A percentile compares a stretch with the other conserved stretches of the same genome.
Conservation (phyloP, 2,888 invertebrate genomes). For the Chrysodeixis includens region DNA sequence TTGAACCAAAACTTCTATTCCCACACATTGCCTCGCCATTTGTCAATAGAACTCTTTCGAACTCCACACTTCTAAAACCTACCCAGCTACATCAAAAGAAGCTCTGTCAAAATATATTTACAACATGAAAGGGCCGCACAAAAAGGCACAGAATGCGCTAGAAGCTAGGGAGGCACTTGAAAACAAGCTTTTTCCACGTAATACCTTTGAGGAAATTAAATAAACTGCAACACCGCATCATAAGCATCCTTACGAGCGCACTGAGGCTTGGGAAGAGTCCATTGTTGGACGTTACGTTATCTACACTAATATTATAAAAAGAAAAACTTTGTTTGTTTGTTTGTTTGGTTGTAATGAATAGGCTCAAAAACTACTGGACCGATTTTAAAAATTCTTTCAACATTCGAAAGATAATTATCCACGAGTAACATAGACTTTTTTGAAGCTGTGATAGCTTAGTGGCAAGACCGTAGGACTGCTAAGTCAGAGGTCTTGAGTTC, state of each 20-base stretch:
- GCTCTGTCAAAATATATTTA: conserved; percentile 57
- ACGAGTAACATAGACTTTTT: too few species aligned
- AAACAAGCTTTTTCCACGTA: conserved; percentile 85
- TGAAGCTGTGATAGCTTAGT: too few species aligned
- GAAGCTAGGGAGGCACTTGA: conserved; percentile 70
- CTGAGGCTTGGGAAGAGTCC: conserved; percentile 37
- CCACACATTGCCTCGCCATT: neutral
- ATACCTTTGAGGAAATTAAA: conserved; percentile 88
- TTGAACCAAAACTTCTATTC: neutral
- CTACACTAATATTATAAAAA: neutral
- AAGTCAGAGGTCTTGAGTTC: too few species aligned
- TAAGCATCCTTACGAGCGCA: conserved; percentile 78
- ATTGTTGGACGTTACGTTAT: conserved; percentile 43
- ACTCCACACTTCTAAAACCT: conserved; percentile 20
- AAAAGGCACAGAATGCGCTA: conserved; percentile 42
- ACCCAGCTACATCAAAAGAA: conserved; percentile 51
- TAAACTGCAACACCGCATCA: conserved; percentile 87
- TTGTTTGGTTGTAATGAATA: too few species aligned
- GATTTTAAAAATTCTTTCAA: too few species aligned
- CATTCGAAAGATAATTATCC: too few species aligned
- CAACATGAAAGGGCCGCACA: conserved; percentile 55
- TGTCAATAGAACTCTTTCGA: neutral
- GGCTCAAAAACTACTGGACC: too few species aligned
- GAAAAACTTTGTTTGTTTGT: too few species aligned
- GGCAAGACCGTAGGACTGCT: too few species aligned